Percentiles rank a stretch among this genome's conserved stretches.
These are phyloP conservation scores for Pangasius larnaudii DNA, from an alignment of 2,797 vertebrate species.

Conservation along the genomic window DNA sequence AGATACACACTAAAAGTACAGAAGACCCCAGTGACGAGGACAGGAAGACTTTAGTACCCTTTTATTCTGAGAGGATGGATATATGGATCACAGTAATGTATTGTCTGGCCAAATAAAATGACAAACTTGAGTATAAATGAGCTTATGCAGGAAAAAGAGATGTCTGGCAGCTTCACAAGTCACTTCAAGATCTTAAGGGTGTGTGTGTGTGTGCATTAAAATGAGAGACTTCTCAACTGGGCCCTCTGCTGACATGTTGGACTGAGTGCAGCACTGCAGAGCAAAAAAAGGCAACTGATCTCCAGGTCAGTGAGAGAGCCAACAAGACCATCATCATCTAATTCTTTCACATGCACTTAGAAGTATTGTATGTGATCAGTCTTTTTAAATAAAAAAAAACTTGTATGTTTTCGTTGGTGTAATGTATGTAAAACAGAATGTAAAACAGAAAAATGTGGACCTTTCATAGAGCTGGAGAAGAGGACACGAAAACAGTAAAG, in stretches of 20 bases:
- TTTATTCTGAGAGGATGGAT: not conserved
- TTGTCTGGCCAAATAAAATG: not conserved
- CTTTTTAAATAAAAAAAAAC: not conserved
- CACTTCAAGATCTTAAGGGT: not conserved
- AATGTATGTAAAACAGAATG: too few species aligned
- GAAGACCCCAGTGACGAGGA: not conserved
- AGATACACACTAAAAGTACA: not conserved
- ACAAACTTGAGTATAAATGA: not conserved
- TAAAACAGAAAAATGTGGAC: not conserved
- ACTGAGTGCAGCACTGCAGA: not conserved
- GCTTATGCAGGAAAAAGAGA: not conserved
- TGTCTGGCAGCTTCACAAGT: not conserved
- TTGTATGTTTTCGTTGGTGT: too few species aligned
- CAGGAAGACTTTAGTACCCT: not conserved
- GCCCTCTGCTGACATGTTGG: slow-evolving; percentile 9
- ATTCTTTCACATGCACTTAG: not conserved
- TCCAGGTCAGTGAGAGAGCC: slow-evolving; percentile 1
- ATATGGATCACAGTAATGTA: not conserved
- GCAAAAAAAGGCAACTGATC: not conserved
- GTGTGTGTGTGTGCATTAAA: not conserved
- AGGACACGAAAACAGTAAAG: not conserved
- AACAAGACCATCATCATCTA: not conserved
- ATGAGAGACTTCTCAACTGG: not conserved
- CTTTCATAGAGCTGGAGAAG: not conserved
- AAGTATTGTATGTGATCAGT: not conserved